Base-by-base conservation (phyloP, 2,888 invertebrate genomes). In the Hipparchia sbordonii region DNA sequence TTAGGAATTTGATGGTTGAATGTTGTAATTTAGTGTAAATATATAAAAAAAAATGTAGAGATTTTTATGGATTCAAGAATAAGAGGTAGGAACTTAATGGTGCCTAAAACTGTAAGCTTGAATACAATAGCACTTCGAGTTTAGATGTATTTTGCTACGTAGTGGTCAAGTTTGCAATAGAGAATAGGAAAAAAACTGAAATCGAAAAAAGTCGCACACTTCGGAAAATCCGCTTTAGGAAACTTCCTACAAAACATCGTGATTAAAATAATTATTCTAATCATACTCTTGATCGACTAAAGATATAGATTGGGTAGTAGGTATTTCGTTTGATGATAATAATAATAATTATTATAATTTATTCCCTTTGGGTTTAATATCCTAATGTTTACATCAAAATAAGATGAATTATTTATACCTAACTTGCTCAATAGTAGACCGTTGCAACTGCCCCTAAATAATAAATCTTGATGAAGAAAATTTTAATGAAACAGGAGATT, bases 401-500 rank as follows among this genome's bases (percentile, higher is more conserved):
- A 60, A 70, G 51, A 71, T 75, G 70, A 72, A 72, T 72, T 71
- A 71, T 75, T 68, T 72, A 73, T 71, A n/a, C n/a, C n/a, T n/a
- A 67, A 62, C 52, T 67, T 65, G 33, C 52, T 56, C 67, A 65
- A 66, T 71, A 70, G 70, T 67, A 70, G 56, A 51, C 12, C 48
- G 13, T 57, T 67, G 66, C 52, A 54, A 45, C 12, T 74, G 62
- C 76, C 74, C 74, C 68, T 12, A 54, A 39, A 13, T 62, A 75
- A 77, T 76, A 77, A 76, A 73, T 75, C 76, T 76, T 74, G 61
- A 77, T 73, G 66, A 70, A 72, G 77, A 77, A 74, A 74, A 76
- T 77, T 77, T 75, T 78, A 79, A 78, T 78, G 75, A 79, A 79
- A 74, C 73, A 76, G 70, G 71, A 76, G 61, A 77, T 77, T 77